Evolutionary conservation across 2,797 vertebrate species (phyloP), one percentile per base, ranked within the genome.

Genomic region (Ctenochaetus hawaiiensis): DNA sequence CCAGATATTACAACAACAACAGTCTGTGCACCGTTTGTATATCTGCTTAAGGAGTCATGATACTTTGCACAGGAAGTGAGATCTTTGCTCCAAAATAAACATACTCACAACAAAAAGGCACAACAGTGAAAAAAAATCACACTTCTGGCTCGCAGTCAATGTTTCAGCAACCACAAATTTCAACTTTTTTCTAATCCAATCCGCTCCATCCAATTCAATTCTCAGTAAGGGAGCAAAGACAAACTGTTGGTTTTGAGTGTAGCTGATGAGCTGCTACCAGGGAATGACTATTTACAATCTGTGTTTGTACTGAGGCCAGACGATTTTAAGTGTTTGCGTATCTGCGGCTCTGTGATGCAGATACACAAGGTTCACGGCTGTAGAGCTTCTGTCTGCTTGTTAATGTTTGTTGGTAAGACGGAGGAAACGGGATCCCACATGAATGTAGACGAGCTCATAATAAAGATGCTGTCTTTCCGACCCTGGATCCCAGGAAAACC

Each of bases 331-430:
- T 75, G 78, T 84, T 86, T 86, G 75, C n/a, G 45, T 71, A 64
- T 88, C 23, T 85, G 77, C 6, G 78, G 84, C 75, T 49, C 12
- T 74, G 52, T 58, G 72, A 82, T 70, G 51, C 78, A 85, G 74
- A 74, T 62, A 59, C 64, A 83, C 74, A 54, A 11, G 39, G 44
- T 64, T 56, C 13, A 37, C 12, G 72, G 78, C 75, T 75, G 43
- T n/a, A 10, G 43, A 54, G 71, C 61, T 71, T 78, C 67, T 75
- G 80, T 69, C 59, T 52, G 70, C 67, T 56, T 58, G 45, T 78
- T 70, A 26, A 67, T 44, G 43, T 71, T 64, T 66, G 30, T 73
- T 71, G 53, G 77, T 70, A 58, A 63, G 45, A 59, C 51, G 41
- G 26, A 81, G 77, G 76, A 81, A 80, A 83, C 48, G 37, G 60